phyloP scores from a whole-genome alignment of 2,113 vertebrate genomes.

The Motacilla tschutschensis region DNA sequence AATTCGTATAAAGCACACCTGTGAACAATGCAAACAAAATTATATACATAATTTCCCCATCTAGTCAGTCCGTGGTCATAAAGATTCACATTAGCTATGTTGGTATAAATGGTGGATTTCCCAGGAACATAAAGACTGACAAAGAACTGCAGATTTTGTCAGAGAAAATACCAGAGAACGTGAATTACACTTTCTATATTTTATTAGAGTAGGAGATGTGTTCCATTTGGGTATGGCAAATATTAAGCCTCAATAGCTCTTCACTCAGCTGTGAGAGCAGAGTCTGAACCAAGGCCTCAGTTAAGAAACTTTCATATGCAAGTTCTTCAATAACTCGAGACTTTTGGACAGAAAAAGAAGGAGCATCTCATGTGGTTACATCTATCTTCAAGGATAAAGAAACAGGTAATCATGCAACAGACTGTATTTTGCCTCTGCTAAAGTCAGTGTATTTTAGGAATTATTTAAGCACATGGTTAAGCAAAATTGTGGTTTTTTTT shows the following conservation, averaged over 20 bases:
- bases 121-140: neutral
- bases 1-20: neutral
- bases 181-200: conserved; percentile 32
- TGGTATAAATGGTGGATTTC: neutral
- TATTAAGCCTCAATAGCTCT: conserved; percentile 37
- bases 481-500: neutral
- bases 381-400: neutral
- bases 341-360: neutral
- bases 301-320: conserved; percentile 1
- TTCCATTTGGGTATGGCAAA: conserved; percentile 29
- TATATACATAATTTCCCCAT: neutral
- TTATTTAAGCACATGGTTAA: neutral
- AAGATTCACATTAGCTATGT: neutral
- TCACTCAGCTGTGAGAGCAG: conserved; percentile 34
- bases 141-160: conserved; percentile 1
- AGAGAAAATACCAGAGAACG: neutral
- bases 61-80: neutral
- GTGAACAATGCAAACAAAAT: neutral
- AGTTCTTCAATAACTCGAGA: neutral
- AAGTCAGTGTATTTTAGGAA: neutral
- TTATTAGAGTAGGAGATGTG: conserved; percentile 17
- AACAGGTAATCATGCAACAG: neutral
- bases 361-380: neutral
- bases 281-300: conserved; percentile 22
- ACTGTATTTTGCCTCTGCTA: neutral